Percentiles rank a stretch among this genome's conserved stretches.
Conservation (phyloP, 2,113 vertebrate genomes). For the Elachura formosa region DNA sequence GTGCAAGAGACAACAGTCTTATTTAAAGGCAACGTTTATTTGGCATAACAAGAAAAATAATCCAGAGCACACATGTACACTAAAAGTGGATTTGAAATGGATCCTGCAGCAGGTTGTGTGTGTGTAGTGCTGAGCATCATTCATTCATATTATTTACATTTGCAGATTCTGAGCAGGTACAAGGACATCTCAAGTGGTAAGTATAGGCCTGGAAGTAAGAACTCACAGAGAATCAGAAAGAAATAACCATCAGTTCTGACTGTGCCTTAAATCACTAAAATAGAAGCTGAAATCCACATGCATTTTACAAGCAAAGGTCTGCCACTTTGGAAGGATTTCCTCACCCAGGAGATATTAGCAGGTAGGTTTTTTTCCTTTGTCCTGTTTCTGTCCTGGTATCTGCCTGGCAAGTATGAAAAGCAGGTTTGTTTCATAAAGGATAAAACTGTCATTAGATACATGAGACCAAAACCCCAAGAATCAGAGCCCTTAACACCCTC, state of each 20-base stretch:
- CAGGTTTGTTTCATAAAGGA: neutral
- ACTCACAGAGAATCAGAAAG: neutral
- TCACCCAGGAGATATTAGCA: neutral
- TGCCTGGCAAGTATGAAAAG: neutral
- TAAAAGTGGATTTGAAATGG: neutral
- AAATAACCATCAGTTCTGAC: neutral
- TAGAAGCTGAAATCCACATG: neutral
- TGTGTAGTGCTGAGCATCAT: neutral
- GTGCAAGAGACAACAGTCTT: neutral
- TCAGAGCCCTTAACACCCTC: neutral
- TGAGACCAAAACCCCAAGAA: neutral
- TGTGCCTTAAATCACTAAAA: constrained; percentile 15
- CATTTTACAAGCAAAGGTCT: constrained; percentile 19
- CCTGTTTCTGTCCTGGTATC: neutral
- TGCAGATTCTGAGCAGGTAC: neutral
- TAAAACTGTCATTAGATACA: neutral
- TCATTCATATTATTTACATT: neutral
- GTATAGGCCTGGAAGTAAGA: neutral
- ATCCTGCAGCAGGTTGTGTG: neutral
- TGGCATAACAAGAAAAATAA: constrained; percentile 29
- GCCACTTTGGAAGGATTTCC: neutral
- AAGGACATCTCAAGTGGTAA: neutral
- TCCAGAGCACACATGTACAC: neutral
- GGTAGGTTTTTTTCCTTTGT: neutral
- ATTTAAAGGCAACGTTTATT: constrained; percentile 58